phyloP scores from a whole-genome alignment of 92 coral and sea anemone genomes.

The Montipora capitata region DNA sequence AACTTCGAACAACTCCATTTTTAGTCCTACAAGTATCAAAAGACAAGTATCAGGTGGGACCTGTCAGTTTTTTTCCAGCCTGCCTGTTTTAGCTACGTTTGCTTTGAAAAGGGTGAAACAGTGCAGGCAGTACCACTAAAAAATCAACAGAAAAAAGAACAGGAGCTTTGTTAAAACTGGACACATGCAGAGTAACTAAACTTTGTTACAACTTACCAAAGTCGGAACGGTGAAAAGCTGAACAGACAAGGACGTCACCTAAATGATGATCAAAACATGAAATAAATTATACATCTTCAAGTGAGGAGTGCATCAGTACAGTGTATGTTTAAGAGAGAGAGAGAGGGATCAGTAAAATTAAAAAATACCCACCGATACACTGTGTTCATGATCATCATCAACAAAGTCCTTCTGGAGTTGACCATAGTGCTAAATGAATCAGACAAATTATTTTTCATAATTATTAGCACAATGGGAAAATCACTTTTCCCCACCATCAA shows the following conservation, averaged over 20 bases:
- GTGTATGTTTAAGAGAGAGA: background rate
- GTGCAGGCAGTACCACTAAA: background rate
- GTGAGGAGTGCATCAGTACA: background rate
- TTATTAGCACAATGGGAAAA: too few species aligned
- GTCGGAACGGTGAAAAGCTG: constrained; percentile 97
- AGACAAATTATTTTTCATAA: background rate
- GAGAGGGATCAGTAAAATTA: background rate
- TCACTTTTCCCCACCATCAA: too few species aligned
- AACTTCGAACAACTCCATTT: too few species aligned
- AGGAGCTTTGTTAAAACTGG: too few species aligned
- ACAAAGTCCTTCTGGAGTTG: constrained; percentile 86
- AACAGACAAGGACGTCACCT: constrained; percentile 94
- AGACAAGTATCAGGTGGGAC: too few species aligned
- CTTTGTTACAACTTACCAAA: constrained; percentile 74
- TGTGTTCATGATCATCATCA: constrained; percentile 96
- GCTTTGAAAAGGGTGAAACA: background rate
- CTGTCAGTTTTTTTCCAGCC: too few species aligned
- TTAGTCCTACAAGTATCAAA: too few species aligned
- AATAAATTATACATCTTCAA: background rate
- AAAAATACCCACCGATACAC: constrained; percentile 85
- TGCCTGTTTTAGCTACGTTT: too few species aligned
- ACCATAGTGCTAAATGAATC: constrained; percentile 80
- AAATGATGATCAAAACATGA: background rate
- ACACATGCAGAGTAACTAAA: background rate
- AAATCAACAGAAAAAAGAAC: background rate